Conservation (phyloP, 1,140 invertebrate species). For the Tigriopus japonicus region DNA sequence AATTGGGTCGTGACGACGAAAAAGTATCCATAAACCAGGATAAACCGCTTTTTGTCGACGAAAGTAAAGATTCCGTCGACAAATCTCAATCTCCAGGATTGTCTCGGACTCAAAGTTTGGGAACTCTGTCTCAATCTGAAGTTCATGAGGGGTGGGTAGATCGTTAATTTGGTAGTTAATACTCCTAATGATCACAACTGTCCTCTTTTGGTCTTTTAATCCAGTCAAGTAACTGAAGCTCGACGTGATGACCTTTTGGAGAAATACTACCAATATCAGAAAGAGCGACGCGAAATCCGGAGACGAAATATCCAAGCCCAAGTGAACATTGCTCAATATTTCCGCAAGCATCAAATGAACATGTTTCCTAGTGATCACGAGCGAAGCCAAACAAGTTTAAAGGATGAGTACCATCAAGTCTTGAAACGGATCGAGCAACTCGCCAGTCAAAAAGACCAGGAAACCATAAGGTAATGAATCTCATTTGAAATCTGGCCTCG, state of each 20-base stretch:
- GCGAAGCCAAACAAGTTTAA: neutral
- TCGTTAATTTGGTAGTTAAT: no score
- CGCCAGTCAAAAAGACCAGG: neutral
- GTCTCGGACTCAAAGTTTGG: no score
- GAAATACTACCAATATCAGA: neutral
- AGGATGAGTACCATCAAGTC: neutral
- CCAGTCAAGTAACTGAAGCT: no score
- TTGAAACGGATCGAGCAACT: neutral
- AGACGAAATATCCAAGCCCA: neutral
- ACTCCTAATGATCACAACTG: no score
- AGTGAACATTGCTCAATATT: neutral
- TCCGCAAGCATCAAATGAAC: neutral
- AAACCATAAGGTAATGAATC: neutral
- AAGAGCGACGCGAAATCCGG: neutral
- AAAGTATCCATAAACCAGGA: no score
- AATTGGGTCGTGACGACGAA: no score
- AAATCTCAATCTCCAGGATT: no score
- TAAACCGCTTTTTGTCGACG: no score
- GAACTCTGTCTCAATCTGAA: no score
- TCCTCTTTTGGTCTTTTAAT: no score
- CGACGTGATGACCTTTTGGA: neutral
- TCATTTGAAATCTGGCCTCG: neutral
- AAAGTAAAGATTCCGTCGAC: no score
- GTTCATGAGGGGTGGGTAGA: no score
- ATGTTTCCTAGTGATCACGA: neutral